These are phyloP conservation scores for Embidobia sp. DNA, from an alignment of 2,888 invertebrate genomes.

Conservation along the genomic window DNA sequence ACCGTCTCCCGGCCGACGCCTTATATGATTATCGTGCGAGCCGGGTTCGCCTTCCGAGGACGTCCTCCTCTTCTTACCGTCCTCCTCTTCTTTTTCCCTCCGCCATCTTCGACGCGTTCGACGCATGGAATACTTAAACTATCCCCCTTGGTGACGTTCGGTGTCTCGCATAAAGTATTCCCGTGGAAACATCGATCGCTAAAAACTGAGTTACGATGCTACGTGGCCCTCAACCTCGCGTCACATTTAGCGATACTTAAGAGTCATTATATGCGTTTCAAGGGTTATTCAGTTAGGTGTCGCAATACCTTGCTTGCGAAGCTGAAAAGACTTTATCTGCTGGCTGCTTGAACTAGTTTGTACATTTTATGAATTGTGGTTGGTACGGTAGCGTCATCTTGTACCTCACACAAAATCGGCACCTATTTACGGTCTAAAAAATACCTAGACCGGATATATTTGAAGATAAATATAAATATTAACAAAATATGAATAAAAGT, in stretches of 20 bases:
- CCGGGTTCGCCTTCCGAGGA: conserved; percentile 61
- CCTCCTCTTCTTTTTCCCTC: conserved; percentile 17
- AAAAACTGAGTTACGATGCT: conserved; percentile 79
- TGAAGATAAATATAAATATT: too few species aligned
- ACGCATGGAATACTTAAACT: conserved; percentile 77
- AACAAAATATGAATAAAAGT: too few species aligned
- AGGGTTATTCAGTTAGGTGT: conserved; percentile 13
- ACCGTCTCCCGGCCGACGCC: conserved; percentile 67
- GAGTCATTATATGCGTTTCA: conserved; percentile 38
- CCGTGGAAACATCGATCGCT: conserved; percentile 74
- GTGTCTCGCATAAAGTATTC: conserved; percentile 79
- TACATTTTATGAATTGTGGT: too few species aligned
- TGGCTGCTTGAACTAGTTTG: too few species aligned
- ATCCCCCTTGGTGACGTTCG: conserved; percentile 68
- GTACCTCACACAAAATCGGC: too few species aligned
- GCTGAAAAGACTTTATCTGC: too few species aligned
- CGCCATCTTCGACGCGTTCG: conserved; percentile 67
- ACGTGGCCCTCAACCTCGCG: conserved; percentile 67
- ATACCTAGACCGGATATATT: too few species aligned
- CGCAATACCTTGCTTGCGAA: too few species aligned
- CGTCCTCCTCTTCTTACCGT: conserved; percentile 13
- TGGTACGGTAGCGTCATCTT: too few species aligned
- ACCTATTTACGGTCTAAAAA: too few species aligned
- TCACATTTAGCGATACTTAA: conserved; percentile 19
- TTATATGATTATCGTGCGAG: conserved; percentile 77